Conservation (phyloP, 2,888 invertebrate genomes). For the Pterostichus niger region DNA sequence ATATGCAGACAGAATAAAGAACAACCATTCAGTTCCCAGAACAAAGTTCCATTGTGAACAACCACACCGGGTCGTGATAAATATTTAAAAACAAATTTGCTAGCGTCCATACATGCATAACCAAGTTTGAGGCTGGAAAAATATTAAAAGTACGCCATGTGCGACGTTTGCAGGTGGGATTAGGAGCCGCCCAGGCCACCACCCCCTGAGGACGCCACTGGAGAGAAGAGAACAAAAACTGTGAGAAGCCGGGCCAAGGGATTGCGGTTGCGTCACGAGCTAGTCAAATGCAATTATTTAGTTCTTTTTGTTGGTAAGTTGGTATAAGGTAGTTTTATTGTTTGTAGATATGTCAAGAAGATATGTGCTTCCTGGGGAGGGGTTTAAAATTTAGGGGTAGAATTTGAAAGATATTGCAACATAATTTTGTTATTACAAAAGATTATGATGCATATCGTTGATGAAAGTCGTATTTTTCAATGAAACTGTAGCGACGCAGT, state of each 20-base stretch:
- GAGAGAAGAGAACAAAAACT: not conserved
- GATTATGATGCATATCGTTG: too few relatives aligned
- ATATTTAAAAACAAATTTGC: constrained; percentile 57
- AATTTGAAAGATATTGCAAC: too few relatives aligned
- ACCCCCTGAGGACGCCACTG: constrained; percentile 14
- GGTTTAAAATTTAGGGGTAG: too few relatives aligned
- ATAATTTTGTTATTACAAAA: too few relatives aligned
- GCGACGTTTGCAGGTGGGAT: not conserved
- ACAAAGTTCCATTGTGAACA: constrained; percentile 32
- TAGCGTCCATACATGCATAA: constrained; percentile 47
- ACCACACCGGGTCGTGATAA: constrained; percentile 5
- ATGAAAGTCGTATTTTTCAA: too few relatives aligned
- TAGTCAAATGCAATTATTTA: constrained; percentile 41
- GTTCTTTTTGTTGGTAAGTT: not conserved
- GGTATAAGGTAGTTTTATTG: too few relatives aligned
- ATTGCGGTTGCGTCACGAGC: constrained; percentile 2
- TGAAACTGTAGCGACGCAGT: too few relatives aligned
- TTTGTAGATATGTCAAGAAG: too few relatives aligned
- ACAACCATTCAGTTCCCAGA: not conserved
- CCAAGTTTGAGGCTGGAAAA: constrained; percentile 17
- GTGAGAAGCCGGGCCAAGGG: not conserved
- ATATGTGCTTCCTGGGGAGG: too few relatives aligned
- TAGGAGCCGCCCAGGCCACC: not conserved
- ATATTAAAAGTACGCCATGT: constrained; percentile 26
- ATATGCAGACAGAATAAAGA: too few relatives aligned